Evolutionary conservation across 1,140 invertebrate species (phyloP).

Genomic region (Drosophila paulistorum): DNA sequence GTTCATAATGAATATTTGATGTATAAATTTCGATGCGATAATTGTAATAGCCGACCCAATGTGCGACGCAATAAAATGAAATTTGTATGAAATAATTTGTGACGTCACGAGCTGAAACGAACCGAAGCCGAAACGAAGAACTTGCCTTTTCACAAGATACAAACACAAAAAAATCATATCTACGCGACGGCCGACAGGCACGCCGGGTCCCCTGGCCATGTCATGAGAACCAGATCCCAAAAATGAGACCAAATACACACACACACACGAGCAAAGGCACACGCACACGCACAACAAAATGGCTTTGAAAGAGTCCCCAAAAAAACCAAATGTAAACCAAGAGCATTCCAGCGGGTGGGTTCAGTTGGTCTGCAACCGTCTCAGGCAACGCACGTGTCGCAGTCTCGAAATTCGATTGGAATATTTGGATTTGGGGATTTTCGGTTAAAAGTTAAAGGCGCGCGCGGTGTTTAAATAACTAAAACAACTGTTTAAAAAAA

Average conservation of each 20-base stretch:
- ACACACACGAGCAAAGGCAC: conserved; percentile 15
- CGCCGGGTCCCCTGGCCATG: conserved; percentile 10
- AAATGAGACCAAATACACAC: conserved; percentile 22
- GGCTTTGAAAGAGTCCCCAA: conserved; percentile 21
- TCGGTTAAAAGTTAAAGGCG: conserved; percentile 12
- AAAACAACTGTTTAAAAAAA: conserved; percentile 12
- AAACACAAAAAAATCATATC: conserved; percentile 21
- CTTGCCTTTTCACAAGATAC: conserved; percentile 42
- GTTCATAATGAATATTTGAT: no score
- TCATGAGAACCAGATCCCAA: conserved; percentile 51
- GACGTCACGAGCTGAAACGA: background rate
- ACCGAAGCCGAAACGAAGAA: background rate
- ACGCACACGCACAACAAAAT: conserved; percentile 20
- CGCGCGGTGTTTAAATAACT: conserved; percentile 29
- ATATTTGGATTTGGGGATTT: conserved; percentile 11
- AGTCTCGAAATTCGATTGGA: conserved; percentile 16
- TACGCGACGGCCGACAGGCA: conserved; percentile 40
- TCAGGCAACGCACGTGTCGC: conserved; percentile 55
- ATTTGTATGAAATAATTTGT: conserved; percentile 32
- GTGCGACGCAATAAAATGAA: conserved; percentile 11
- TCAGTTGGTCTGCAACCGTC: conserved; percentile 71
- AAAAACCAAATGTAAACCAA: conserved; percentile 42
- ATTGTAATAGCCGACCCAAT: no score
- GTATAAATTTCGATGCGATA: no score
- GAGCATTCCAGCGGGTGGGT: conserved; percentile 55